These are phyloP conservation scores for Antennarius striatus DNA, from an alignment of 2,113 vertebrate genomes.

Conservation along the genomic window DNA sequence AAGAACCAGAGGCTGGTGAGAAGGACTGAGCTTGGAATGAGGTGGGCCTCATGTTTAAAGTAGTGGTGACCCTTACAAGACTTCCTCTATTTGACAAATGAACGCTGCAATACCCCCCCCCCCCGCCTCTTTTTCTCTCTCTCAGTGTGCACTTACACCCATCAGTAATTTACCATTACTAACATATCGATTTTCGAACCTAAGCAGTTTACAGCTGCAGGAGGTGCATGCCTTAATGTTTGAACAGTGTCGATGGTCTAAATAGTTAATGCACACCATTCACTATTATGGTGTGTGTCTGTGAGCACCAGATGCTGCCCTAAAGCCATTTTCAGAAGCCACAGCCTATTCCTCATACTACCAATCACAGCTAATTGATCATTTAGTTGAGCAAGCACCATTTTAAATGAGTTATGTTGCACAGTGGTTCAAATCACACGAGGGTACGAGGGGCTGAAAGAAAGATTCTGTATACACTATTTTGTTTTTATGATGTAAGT, in stretches of 20 bases:
- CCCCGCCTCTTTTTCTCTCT: too few species aligned
- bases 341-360: not conserved
- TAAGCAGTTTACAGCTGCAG: not conserved
- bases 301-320: conserved; percentile 20
- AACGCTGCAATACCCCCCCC: conserved; percentile 20
- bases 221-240: conserved; percentile 5
- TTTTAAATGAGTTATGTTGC: conserved; percentile 18
- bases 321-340: not conserved
- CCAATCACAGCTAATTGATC: conserved; percentile 12
- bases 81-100: conserved; percentile 53
- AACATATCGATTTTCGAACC: conserved; percentile 35
- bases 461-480: too few species aligned
- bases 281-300: not conserved
- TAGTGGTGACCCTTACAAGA: conserved; percentile 41
- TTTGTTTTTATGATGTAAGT: too few species aligned
- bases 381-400: conserved; percentile 14
- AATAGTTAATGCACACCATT: not conserved
- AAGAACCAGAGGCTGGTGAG: conserved; percentile 85
- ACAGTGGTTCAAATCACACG: not conserved
- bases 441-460: too few species aligned
- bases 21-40: conserved; percentile 54
- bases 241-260: not conserved
- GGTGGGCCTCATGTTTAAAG: conserved; percentile 44
- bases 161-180: conserved; percentile 26
- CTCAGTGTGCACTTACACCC: not conserved